Base-by-base conservation (phyloP, 2,888 invertebrate species). In the Lochmaea crataegi region DNA sequence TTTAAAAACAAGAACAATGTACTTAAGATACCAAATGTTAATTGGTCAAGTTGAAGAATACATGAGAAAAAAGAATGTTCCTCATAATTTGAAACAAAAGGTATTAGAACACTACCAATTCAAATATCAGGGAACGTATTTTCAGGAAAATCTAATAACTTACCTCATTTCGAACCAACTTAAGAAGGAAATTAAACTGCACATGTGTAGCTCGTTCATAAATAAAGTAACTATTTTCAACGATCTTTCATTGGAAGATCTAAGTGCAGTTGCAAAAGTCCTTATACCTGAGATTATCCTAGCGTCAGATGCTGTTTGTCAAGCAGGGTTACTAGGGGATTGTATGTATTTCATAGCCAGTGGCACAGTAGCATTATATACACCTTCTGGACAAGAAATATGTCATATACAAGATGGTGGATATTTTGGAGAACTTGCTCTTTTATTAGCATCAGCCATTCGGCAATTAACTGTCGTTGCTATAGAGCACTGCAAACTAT, bases 341-440 rank as follows among this genome's bases (percentile, higher is more conserved):
- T 90, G 90, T 82, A 91, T 92, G 91, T 92, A 89, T 83, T 92
- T 92, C 79, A 86, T 92, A 26, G 88, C 88, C 0, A 87, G 86
- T 53, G 92, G 92, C 12, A 90, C 91, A 0, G 91, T 92, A 0
- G 89, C 90, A 6, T 88, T 91, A 4, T 88, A 89, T 69, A 90
- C 91, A 0, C 85, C 89, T 16, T 90, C 89, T 16, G 91, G 92
- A 41, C 89, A 88, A 79, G 92, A 92, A 87, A 90, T 91, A 11
- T 71, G 71, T 51, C 71, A 74, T 61, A 51, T 80, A 16, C 89
- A 89, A 73, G 91, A 91, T 78, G 91, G 91, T 4, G 89, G 88
- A 0, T 88, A 90, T 80, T 91, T 91, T 79, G 92, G 92, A 0
- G 91, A 91, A 81, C 87, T 91, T 48, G 89, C 90, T 0, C 83